Base-by-base conservation (phyloP, 2,113 vertebrate species). In the Chionis minor region DNA sequence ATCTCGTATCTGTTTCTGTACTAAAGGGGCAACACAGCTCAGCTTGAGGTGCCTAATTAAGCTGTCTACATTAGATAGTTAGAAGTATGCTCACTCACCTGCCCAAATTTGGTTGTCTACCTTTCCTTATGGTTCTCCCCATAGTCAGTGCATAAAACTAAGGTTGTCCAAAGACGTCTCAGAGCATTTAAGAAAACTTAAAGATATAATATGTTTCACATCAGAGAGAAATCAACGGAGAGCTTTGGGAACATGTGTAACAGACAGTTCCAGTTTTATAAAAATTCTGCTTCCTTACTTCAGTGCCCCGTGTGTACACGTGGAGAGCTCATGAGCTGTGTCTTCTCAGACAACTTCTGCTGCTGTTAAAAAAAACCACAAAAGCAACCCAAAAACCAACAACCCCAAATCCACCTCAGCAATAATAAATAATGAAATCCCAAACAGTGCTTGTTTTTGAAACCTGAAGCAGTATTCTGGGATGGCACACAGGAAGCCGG, bases 371-470 rank as follows among this genome's bases (percentile, higher is more conserved):
- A 67, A n/a, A 8, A 11, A 52, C 17, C 44, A 33, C 8, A 20
- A 51, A 72, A 51, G 3, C 21, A 88, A 9, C 2, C 8, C 45
- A 45, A 75, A 56, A 8, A 2, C 0, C 2, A 33, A 19, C 3
- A 2, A 35, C 7, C 30, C 10, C 1, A 28, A 16, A 1, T 23
- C 19, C 10, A 33, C 12, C 3, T 3, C 35, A 89, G n/a, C 2
- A 33, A 1, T 1, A 54, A 42, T 54, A 79, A 87, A 58, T 35
- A 86, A 63, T 13, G 9, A 93, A 78, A 72, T 63, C 16, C 22
- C 11, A 58, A 5, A 15, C 8, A 23, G 7, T 0, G 2, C 14
- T 65, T 58, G 1, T 0, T 74, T 83, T 86, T 89, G n/a, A 9
- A 78, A 66, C 8, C 8, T 42, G 52, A 32, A 27, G 18, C 18